phyloP scores from a whole-genome alignment of 2,888 invertebrate species.

The Pycnomerus fuliginosus region DNA sequence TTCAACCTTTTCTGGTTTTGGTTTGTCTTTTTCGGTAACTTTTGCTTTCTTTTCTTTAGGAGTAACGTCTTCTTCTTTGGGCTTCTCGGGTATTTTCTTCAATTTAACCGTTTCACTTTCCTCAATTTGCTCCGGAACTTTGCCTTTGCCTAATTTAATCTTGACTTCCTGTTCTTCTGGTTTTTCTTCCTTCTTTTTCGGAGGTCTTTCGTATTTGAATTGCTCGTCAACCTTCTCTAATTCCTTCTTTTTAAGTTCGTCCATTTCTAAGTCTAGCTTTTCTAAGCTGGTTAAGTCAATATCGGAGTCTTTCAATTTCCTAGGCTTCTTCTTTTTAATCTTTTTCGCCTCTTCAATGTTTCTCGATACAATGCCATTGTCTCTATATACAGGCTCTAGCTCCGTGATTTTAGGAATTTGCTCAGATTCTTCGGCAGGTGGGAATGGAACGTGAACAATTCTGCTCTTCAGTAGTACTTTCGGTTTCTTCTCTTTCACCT shows the following conservation, averaged over 20 bases:
- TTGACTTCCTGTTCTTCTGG: slow-evolving; percentile 42
- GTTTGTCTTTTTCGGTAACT: slow-evolving; percentile 27
- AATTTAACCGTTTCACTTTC: slow-evolving; percentile 53
- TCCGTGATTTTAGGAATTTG: slow-evolving; percentile 42
- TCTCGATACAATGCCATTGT: slow-evolving; percentile 53
- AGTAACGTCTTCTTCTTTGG: slow-evolving; percentile 41
- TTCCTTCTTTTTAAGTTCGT: slow-evolving; percentile 48
- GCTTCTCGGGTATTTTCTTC: slow-evolving; percentile 57
- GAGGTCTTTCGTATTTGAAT: slow-evolving; percentile 44
- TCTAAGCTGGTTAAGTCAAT: slow-evolving; percentile 50
- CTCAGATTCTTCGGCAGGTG: slow-evolving; percentile 43
- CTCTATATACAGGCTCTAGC: slow-evolving; percentile 40
- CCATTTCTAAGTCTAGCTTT: slow-evolving; percentile 51
- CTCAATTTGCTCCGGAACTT: slow-evolving; percentile 49
- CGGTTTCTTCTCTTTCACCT: slow-evolving; percentile 54
- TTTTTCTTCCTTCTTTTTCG: slow-evolving; percentile 40
- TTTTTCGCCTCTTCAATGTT: slow-evolving; percentile 54
- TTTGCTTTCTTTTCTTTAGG: slow-evolving; percentile 45
- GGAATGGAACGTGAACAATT: slow-evolving; percentile 58
- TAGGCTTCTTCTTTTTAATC: slow-evolving; percentile 41
- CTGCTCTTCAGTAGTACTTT: slow-evolving; percentile 70
- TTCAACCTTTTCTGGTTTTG: slow-evolving; percentile 15
- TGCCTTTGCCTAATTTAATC: slow-evolving; percentile 54
- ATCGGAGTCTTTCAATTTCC: slow-evolving; percentile 50
- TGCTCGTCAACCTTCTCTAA: slow-evolving; percentile 50